Evolutionary conservation across 2,888 invertebrate genomes (phyloP).

Genomic region (Dynastes maya): DNA sequence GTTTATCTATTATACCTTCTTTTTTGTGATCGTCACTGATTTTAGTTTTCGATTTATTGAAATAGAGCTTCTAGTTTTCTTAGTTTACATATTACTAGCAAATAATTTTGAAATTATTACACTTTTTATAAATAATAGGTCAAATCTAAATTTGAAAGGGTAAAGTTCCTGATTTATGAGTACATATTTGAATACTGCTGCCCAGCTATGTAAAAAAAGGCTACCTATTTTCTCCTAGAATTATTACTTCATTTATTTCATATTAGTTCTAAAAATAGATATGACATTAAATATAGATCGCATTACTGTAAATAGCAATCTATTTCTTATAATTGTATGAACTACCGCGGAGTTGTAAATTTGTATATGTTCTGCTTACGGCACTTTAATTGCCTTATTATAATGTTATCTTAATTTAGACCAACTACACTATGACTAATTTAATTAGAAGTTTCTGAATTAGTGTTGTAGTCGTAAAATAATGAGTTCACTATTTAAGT

Average conservation of each 20-base stretch:
- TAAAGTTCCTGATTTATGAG: too few species aligned
- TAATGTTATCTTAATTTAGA: background rate
- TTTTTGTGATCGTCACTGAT: too few species aligned
- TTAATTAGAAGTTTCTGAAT: background rate
- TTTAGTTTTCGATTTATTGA: too few species aligned
- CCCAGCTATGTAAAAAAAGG: too few species aligned
- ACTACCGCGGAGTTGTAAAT: background rate
- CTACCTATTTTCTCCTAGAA: background rate
- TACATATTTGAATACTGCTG: too few species aligned
- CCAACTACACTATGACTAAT: background rate
- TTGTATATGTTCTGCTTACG: background rate
- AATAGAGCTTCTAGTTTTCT: too few species aligned
- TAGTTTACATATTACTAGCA: too few species aligned
- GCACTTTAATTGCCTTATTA: constrained; percentile 7
- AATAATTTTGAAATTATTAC: too few species aligned
- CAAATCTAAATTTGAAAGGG: too few species aligned
- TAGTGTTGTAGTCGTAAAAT: too few species aligned
- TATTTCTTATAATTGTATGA: constrained; percentile 22
- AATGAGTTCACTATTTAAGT: background rate
- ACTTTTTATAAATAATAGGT: too few species aligned
- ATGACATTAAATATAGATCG: background rate
- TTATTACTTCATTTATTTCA: constrained; percentile 10
- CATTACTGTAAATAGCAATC: background rate
- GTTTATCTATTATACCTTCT: too few species aligned
- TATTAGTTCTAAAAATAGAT: constrained; percentile 17